Base-by-base conservation (phyloP, 1,140 invertebrate genomes). In the Drosophila neocordata region DNA sequence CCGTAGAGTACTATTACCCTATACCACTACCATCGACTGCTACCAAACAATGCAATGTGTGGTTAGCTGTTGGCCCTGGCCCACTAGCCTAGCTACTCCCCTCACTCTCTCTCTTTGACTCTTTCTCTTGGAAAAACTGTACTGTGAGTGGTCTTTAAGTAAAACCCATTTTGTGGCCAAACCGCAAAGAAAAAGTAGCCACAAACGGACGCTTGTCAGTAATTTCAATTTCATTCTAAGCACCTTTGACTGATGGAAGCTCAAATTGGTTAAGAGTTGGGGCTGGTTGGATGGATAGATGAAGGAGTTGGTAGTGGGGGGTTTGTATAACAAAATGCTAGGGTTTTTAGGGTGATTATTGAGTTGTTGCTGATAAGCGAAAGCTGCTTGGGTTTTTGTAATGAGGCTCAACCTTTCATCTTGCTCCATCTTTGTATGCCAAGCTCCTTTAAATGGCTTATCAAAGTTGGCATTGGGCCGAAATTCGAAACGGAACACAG, bases 201-300 rank as follows among this genome's bases (percentile, higher is more conserved):
- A 62, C 66, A 69, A 84, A 77, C 76, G 80, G 73, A 80, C 73
- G 73, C 37, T 80, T 63, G 73, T 77, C 73, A 64, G 80, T 69
- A 85, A 80, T 85, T 84, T 85, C 80, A 85, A 85, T 84, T 84
- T 75, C 11, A 58, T 60, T 75, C 73, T 76, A 76, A 76, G 73
- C 73, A 76, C 72, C 73, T 76, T 76, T 76, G 72, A 76, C 72
- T 69, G 73, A 76, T 76, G 73, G 72, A 18, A 27, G 61, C 27
- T 37, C 31, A 56, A 56, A 56, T 56, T 56, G 53, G 53, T 56
- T 56, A 18, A 7, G 38, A 13, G 38, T 15, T 13, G 38, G 53
- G 53, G 22, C 6, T 24, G 35, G 27, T 3, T 9, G 20, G 13
- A 13, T 44, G 24, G 27, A 24, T 35, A 11, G 12, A 37, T 15